Conservation (phyloP, 1,140 invertebrate species). For the Drosophila chauvacae region DNA sequence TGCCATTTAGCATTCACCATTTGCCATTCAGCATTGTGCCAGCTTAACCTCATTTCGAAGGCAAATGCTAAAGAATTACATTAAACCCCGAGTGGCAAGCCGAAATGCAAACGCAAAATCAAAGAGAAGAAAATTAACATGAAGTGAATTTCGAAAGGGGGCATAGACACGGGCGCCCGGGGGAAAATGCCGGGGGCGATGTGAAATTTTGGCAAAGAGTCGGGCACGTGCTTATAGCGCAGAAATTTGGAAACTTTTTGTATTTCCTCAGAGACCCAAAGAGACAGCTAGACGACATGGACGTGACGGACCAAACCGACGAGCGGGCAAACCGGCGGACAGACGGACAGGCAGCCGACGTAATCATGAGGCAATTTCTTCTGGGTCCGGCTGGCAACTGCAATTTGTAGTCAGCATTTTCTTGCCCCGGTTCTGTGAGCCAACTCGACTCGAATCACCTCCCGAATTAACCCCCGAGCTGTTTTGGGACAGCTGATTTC, state of each 20-base stretch:
- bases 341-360: slow-evolving; percentile 49
- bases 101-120: slow-evolving; percentile 73
- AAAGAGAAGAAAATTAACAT: slow-evolving; percentile 81
- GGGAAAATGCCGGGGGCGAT: slow-evolving; percentile 44
- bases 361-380: slow-evolving; percentile 80
- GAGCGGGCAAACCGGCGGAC: slow-evolving; percentile 15
- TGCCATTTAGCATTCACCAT: slow-evolving; percentile 49
- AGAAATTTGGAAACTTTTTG: slow-evolving; percentile 76
- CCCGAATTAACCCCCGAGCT: slow-evolving; percentile 32
- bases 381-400: slow-evolving; percentile 61
- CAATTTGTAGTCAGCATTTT: slow-evolving; percentile 74
- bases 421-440: slow-evolving; percentile 35
- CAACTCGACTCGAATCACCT: slow-evolving; percentile 24
- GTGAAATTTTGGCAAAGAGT: slow-evolving; percentile 75
- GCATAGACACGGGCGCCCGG: slow-evolving; percentile 14
- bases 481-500: slow-evolving; percentile 64
- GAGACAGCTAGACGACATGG: slow-evolving; percentile 73
- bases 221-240: slow-evolving; percentile 76
- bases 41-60: slow-evolving; percentile 72
- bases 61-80: slow-evolving; percentile 69
- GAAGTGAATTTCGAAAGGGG: slow-evolving; percentile 73
- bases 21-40: slow-evolving; percentile 58
- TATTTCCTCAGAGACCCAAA: slow-evolving; percentile 73
- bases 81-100: slow-evolving; percentile 60
- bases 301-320: slow-evolving; percentile 64